These are phyloP conservation scores for Acanthoscelides obtectus DNA, from an alignment of 2,888 invertebrate genomes.

Conservation along the genomic window DNA sequence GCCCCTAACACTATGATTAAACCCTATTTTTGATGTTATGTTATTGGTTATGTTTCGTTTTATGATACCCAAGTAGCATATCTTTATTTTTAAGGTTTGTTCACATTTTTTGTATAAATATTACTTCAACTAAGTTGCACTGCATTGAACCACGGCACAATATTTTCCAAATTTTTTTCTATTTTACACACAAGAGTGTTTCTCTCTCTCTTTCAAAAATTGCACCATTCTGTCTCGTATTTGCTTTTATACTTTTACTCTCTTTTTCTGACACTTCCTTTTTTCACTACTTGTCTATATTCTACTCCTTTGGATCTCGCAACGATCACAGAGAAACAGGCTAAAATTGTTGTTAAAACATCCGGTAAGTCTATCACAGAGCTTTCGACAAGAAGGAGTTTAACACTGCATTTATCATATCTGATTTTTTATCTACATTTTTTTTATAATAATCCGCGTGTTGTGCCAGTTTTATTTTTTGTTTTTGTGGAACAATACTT, in stretches of 20 bases:
- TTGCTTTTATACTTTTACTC: conserved; percentile 40
- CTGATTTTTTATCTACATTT: conserved; percentile 3
- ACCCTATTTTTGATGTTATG: conserved; percentile 11
- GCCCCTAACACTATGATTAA: conserved; percentile 9
- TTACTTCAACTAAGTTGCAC: conserved; percentile 36
- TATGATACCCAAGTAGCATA: conserved; percentile 44
- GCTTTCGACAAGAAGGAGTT: conserved; percentile 43
- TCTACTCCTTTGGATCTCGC: conserved; percentile 47
- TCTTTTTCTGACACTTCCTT: conserved; percentile 52
- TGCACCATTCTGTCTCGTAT: conserved; percentile 42
- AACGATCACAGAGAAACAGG: conserved; percentile 51
- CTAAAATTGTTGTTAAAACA: conserved; percentile 50
- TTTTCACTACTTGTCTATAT: conserved; percentile 52
- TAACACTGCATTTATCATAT: conserved; percentile 25
- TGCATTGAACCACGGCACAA: conserved; percentile 44
- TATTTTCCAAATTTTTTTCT: conserved; percentile 16
- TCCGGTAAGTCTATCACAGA: conserved; percentile 50
- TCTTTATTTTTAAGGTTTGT: conserved; percentile 11
- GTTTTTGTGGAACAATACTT: conserved; percentile 34
- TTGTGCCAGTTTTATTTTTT: conserved; percentile 24
- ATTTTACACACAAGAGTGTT: conserved; percentile 29
- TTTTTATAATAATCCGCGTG: conserved; percentile 22
- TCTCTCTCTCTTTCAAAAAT: background rate
- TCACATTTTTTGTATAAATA: conserved; percentile 12
- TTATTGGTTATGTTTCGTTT: conserved; percentile 19